These are phyloP conservation scores for Onychostoma macrolepis DNA, from an alignment of 2,113 vertebrate species.

Conservation along the genomic window DNA sequence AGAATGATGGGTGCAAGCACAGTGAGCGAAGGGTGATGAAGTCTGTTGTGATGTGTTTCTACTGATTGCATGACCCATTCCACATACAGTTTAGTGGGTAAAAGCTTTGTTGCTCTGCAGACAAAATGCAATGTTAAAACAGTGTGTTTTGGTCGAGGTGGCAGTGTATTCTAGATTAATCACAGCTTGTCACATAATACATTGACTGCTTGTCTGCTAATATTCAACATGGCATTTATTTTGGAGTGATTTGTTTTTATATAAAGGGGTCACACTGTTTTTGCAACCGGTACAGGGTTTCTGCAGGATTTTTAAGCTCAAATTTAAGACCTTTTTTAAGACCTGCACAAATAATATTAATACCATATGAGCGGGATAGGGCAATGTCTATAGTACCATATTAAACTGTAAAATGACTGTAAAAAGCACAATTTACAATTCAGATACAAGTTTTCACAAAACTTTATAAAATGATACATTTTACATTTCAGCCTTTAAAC, in stretches of 20 bases:
- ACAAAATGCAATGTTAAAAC: background rate
- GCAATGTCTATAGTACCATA: too few relatives aligned
- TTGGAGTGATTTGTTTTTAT: background rate
- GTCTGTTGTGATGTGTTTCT: background rate
- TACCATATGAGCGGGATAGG: too few relatives aligned
- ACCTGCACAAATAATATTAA: too few relatives aligned
- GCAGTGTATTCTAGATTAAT: background rate
- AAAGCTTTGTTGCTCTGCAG: background rate
- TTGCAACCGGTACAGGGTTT: background rate
- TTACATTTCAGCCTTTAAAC: too few relatives aligned
- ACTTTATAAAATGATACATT: too few relatives aligned
- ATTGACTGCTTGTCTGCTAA: background rate
- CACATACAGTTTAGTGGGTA: background rate
- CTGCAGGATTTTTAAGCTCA: too few relatives aligned
- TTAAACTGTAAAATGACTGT: too few relatives aligned
- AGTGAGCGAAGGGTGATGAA: conserved; percentile 9
- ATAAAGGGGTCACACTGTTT: background rate
- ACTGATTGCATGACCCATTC: conserved; percentile 1
- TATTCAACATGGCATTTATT: background rate
- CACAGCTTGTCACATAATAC: background rate
- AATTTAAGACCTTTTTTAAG: too few relatives aligned
- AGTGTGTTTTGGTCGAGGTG: background rate
- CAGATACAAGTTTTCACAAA: too few relatives aligned
- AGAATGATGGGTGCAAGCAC: background rate
- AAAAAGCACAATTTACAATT: too few relatives aligned